Evolutionary conservation across 1,140 invertebrate species (phyloP).

Genomic region (Drosophila auraria): DNA sequence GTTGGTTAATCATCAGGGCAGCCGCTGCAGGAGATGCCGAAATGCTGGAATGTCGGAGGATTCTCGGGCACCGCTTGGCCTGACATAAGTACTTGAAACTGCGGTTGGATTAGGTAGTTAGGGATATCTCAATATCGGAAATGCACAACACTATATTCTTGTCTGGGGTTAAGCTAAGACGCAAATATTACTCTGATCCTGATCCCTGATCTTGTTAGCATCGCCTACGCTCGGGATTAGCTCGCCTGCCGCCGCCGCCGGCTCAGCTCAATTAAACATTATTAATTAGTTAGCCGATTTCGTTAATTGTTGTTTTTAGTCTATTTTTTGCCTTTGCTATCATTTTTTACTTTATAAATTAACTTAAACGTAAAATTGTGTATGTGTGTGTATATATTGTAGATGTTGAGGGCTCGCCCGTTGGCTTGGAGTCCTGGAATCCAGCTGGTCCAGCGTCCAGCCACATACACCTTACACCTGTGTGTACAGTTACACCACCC

Average conservation of each 20-base stretch:
- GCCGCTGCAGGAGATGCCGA: slow-evolving; percentile 26
- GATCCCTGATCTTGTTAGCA: slow-evolving; percentile 49
- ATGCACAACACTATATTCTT: slow-evolving; percentile 52
- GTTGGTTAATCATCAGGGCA: neutral
- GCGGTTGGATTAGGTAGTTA: slow-evolving; percentile 5
- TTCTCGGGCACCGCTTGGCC: slow-evolving; percentile 25
- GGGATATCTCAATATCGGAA: slow-evolving; percentile 12
- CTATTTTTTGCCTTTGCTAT: slow-evolving; percentile 82
- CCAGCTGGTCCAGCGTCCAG: slow-evolving; percentile 36
- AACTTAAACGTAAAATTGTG: slow-evolving; percentile 83
- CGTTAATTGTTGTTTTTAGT: slow-evolving; percentile 78
- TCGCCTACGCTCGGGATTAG: slow-evolving; percentile 59
- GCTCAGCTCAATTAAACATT: slow-evolving; percentile 65
- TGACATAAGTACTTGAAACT: slow-evolving; percentile 52
- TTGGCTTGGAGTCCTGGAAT: slow-evolving; percentile 38
- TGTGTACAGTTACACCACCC: slow-evolving; percentile 43
- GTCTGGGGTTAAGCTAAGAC: slow-evolving; percentile 28
- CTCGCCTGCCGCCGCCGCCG: slow-evolving; percentile 47
- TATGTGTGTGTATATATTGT: slow-evolving; percentile 57
- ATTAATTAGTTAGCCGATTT: slow-evolving; percentile 71
- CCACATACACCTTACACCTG: slow-evolving; percentile 65
- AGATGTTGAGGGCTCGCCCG: slow-evolving; percentile 31
- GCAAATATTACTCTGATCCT: slow-evolving; percentile 45
- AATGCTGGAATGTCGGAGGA: slow-evolving; percentile 60
- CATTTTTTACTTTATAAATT: slow-evolving; percentile 82